These are phyloP conservation scores for Battus philenor DNA, from an alignment of 1,140 invertebrate genomes.

Conservation along the genomic window DNA sequence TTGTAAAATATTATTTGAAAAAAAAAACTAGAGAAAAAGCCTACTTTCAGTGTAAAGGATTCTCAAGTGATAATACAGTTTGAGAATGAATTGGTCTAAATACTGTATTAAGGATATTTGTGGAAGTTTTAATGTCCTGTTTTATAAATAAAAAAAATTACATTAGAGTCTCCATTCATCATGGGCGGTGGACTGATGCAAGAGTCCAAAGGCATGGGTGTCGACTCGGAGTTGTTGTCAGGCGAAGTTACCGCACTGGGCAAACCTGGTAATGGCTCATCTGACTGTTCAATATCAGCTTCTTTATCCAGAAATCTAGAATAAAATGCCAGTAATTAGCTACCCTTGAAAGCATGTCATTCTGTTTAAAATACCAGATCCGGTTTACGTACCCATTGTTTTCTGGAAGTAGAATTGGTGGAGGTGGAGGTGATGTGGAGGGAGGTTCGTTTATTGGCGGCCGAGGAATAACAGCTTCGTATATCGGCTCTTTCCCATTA, in stretches of 20 bases:
- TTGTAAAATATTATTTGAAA: no score
- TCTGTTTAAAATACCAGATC: no score
- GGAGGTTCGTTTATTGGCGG: slow-evolving; percentile 45
- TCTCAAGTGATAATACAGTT: no score
- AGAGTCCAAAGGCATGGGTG: slow-evolving; percentile 45
- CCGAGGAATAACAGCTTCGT: slow-evolving; percentile 87
- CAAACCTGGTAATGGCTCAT: slow-evolving; percentile 39
- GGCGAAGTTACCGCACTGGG: slow-evolving; percentile 37
- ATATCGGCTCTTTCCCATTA: slow-evolving; percentile 84
- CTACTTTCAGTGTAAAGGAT: no score
- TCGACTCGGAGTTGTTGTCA: slow-evolving; percentile 23
- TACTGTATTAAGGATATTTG: no score
- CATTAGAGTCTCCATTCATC: slow-evolving; percentile 50
- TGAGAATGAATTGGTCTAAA: no score
- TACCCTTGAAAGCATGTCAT: no score
- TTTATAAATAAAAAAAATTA: slow-evolving; percentile 19
- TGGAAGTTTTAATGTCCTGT: no score
- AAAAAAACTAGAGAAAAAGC: no score
- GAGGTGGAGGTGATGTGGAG: slow-evolving; percentile 35
- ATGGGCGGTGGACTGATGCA: slow-evolving; percentile 77
- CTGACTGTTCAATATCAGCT: slow-evolving; percentile 28
- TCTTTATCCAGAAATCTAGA: slow-evolving; percentile 32
- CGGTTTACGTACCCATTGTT: slow-evolving; percentile 58
- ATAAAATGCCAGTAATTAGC: slow-evolving; percentile 20
- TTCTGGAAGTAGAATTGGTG: slow-evolving; percentile 34